These are phyloP conservation scores for Ruditapes philippinarum DNA, from an alignment of 1,140 invertebrate species.

Conservation along the genomic window DNA sequence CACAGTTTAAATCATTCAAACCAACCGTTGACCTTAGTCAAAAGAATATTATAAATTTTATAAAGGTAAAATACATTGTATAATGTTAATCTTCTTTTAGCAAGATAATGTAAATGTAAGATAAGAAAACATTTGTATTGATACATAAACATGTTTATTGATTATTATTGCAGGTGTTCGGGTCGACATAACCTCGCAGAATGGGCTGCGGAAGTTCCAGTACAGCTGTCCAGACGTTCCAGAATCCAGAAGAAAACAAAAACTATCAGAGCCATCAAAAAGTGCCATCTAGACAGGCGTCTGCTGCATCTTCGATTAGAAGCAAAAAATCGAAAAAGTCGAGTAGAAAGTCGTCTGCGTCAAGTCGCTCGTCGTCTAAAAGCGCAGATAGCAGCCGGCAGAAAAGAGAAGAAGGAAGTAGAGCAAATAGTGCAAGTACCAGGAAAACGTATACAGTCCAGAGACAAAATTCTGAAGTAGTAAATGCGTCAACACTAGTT, in stretches of 20 bases:
- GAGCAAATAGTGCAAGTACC: background rate
- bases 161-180: background rate
- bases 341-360: background rate
- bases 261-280: background rate
- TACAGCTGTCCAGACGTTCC: background rate
- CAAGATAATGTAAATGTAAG: too few species aligned
- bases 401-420: background rate
- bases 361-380: background rate
- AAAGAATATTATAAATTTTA: too few species aligned
- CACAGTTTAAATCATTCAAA: too few species aligned
- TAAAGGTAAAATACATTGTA: too few species aligned
- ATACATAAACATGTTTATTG: too few species aligned
- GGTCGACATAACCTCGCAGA: background rate
- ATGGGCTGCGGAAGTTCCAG: conserved; percentile 44
- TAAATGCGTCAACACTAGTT: background rate
- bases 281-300: conserved; percentile 3
- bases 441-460: background rate
- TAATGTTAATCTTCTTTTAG: too few species aligned
- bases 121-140: too few species aligned
- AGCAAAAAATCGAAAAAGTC: background rate
- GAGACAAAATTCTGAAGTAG: background rate
- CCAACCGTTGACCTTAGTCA: too few species aligned
- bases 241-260: background rate
- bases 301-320: background rate
- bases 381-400: background rate